Evolutionary conservation across 1,140 invertebrate species (phyloP).

Genomic region (Batillaria attramentaria): DNA sequence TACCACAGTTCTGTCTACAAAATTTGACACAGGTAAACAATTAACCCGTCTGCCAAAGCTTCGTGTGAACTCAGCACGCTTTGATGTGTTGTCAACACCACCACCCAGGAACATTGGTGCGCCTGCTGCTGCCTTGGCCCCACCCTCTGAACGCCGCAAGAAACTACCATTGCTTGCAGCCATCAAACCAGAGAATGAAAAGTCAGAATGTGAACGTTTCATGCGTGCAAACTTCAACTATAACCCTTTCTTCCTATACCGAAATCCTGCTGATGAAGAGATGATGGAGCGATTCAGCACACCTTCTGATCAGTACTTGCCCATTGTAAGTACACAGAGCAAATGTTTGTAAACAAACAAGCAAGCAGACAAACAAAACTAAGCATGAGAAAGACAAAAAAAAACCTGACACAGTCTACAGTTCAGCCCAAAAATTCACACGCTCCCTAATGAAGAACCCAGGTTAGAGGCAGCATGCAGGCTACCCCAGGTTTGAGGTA

Average conservation of each 20-base stretch:
- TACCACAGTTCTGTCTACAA: too few species aligned
- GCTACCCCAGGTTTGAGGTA: too few species aligned
- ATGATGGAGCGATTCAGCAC: slow-evolving; percentile 47
- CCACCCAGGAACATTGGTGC: not conserved
- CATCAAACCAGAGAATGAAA: slow-evolving; percentile 60
- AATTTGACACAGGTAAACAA: not conserved
- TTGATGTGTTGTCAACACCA: slow-evolving; percentile 7
- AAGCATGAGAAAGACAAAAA: not conserved
- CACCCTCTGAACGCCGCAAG: slow-evolving; percentile 42
- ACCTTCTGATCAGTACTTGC: slow-evolving; percentile 57
- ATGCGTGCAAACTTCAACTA: slow-evolving; percentile 57
- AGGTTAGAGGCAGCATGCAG: too few species aligned
- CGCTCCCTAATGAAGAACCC: too few species aligned
- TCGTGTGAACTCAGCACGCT: not conserved
- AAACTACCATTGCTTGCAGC: slow-evolving; percentile 54
- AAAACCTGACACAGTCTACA: not conserved
- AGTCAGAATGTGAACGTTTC: slow-evolving; percentile 56
- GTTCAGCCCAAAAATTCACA: too few species aligned
- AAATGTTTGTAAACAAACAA: too few species aligned
- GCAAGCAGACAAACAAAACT: too few species aligned
- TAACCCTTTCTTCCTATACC: slow-evolving; percentile 58
- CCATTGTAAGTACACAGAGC: slow-evolving; percentile 51
- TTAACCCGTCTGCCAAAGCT: not conserved
- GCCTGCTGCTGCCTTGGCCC: not conserved
- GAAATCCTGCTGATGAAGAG: slow-evolving; percentile 47